Base-by-base conservation (phyloP, 2,113 vertebrate species). In the Nestor notabilis region DNA sequence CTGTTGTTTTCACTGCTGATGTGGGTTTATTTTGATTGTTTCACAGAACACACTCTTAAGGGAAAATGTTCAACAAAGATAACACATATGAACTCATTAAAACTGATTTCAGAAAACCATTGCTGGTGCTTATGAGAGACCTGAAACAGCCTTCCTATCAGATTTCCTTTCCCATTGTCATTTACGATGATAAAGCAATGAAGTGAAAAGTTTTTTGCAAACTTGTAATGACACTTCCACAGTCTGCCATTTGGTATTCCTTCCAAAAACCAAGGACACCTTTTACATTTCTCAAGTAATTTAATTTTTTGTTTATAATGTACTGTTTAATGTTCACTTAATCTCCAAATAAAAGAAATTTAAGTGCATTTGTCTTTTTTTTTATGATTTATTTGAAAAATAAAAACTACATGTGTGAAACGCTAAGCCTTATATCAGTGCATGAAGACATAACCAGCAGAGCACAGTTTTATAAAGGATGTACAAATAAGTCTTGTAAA, bases 91-190 rank as follows among this genome's bases (percentile, higher is more conserved):
- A 94, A 87, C 8, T 90, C 75, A 58, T 87, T 80, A 47, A 23
- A 93, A 93, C 15, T 35, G 50, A 86, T 87, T 93, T 96, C 91
- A 95, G 69, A 64, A 21, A 76, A 28, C 27, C 7, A 37, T 89
- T 89, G 43, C 55, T 90, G 56, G 49, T 95, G 23, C 7, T 90
- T 87, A 18, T 7, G 4, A 35, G 25, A 90, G 61, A 68, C 35
- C 13, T 72, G 35, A 90, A 90, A 90, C 24, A 77, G 11, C 77
- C 10, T 89, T 89, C 17, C 39, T 87, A 77, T 17, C 33, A 29
- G 12, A 91, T 89, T 89, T 95, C 25, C 89, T 92, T 97, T 97
- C 31, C 56, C 72, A 33, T 87, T 89, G 23, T 79, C 35, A 44
- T 43, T 27, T 79, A 80, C 65, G 41, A 93, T 19, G 6, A 94